Percentiles rank a stretch among this genome's conserved stretches.
phyloP scores from a whole-genome alignment of 1,140 invertebrate genomes.

The silkworm (Bombyx mori) region DNA sequence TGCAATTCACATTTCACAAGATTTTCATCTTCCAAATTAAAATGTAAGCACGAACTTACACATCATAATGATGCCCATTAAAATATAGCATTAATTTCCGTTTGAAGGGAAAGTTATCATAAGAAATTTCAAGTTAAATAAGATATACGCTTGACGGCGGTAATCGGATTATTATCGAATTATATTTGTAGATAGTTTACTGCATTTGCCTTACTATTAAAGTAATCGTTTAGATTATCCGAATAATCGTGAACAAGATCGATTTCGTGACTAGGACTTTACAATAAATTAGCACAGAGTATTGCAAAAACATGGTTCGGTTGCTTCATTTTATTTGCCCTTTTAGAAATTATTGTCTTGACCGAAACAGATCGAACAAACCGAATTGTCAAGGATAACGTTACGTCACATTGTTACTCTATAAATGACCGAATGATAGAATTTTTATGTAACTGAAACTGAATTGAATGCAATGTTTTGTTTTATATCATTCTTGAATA shows the following conservation, averaged over 20 bases:
- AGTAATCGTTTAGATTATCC: conserved; percentile 14
- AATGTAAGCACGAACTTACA: no score
- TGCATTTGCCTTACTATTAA: conserved; percentile 11
- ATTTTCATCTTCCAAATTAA: no score
- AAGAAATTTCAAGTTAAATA: no score
- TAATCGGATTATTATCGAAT: no score
- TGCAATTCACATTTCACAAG: no score
- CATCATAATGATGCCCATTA: neutral
- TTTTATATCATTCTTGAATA: no score
- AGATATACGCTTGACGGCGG: no score
- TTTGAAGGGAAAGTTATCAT: no score
- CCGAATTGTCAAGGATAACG: neutral
- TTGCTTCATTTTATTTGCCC: conserved; percentile 21
- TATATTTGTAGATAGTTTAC: neutral
- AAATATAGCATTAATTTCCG: neutral
- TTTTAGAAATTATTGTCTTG: neutral
- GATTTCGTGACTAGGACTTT: conserved; percentile 27
- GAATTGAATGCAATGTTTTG: no score
- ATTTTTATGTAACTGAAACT: no score
- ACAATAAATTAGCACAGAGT: conserved; percentile 20
- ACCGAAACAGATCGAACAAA: neutral
- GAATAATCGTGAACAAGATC: conserved; percentile 14
- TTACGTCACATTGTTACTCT: neutral
- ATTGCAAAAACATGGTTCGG: conserved; percentile 15
- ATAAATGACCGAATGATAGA: no score